phyloP scores from a whole-genome alignment of 2,797 vertebrate genomes.

The Fundulus diaphanus region DNA sequence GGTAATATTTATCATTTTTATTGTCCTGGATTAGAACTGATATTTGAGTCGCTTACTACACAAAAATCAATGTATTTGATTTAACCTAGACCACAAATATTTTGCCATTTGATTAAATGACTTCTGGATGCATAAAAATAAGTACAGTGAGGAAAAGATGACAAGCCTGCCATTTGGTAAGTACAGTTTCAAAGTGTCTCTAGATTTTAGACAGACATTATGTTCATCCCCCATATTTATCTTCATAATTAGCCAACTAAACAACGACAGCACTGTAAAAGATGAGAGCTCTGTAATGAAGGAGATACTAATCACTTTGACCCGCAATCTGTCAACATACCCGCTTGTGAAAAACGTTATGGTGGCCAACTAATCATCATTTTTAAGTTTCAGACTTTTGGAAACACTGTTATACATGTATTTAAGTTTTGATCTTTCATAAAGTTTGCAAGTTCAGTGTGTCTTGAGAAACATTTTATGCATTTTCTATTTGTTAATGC shows the following conservation, averaged over 20 bases:
- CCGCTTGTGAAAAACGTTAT: slow-evolving; percentile 17
- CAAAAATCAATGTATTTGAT: neutral
- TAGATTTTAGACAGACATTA: neutral
- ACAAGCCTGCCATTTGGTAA: slow-evolving; percentile 27
- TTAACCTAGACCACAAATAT: neutral
- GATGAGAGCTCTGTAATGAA: slow-evolving; percentile 62
- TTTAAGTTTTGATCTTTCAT: neutral
- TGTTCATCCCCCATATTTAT: slow-evolving; percentile 56
- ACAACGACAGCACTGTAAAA: slow-evolving; percentile 59
- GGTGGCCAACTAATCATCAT: neutral
- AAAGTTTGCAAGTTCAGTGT: neutral
- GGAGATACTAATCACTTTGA: slow-evolving; percentile 62
- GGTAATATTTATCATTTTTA: neutral
- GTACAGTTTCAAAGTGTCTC: slow-evolving; percentile 13
- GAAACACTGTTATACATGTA: neutral
- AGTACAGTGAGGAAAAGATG: slow-evolving; percentile 4
- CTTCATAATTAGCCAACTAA: slow-evolving; percentile 63
- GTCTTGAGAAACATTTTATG: neutral
- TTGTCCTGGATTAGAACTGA: neutral
- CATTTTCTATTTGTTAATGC: neutral
- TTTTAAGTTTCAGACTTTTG: neutral
- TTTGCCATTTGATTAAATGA: neutral
- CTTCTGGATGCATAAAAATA: neutral
- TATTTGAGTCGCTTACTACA: neutral
- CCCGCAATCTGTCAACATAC: slow-evolving; percentile 40